Evolutionary conservation across 2,113 vertebrate species (phyloP).

Genomic region (Heterotis niloticus): DNA sequence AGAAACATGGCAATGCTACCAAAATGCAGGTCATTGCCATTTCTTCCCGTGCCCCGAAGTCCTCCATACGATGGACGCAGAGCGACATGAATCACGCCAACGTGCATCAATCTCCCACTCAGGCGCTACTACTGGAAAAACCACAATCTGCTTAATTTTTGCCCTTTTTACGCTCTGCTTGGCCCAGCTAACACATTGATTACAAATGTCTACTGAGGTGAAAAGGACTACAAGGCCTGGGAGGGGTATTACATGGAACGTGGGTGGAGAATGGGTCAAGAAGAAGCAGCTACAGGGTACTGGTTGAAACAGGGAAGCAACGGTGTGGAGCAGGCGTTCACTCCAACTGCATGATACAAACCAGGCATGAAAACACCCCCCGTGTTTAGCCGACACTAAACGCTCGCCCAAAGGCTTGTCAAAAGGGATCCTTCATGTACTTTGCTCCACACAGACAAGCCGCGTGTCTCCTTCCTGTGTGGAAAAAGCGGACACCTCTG

Average conservation of each 20-base stretch:
- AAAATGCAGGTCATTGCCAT: not conserved
- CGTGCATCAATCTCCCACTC: not conserved
- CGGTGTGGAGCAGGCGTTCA: not conserved
- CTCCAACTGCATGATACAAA: slow-evolving; percentile 1
- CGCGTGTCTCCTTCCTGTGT: not conserved
- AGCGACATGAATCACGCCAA: not conserved
- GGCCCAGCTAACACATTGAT: not conserved
- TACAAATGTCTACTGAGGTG: not conserved
- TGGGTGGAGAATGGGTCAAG: not conserved
- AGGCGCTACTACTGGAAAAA: not conserved
- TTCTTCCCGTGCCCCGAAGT: not conserved
- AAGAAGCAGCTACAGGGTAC: not conserved
- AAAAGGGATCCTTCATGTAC: not conserved
- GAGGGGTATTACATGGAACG: not conserved
- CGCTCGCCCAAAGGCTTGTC: slow-evolving; percentile 9
- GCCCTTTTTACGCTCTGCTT: not conserved
- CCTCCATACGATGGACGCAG: not conserved
- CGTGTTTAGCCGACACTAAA: not conserved
- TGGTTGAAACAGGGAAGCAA: not conserved
- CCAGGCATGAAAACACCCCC: not conserved
- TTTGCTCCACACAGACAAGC: not conserved
- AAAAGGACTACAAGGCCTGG: not conserved
- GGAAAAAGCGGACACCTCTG: not conserved
- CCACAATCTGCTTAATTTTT: not conserved
- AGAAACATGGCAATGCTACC: not conserved